Evolutionary conservation across 2,113 vertebrate genomes (phyloP), one percentile per base, ranked within the genome.

Genomic region (Manacus vitellinus): DNA sequence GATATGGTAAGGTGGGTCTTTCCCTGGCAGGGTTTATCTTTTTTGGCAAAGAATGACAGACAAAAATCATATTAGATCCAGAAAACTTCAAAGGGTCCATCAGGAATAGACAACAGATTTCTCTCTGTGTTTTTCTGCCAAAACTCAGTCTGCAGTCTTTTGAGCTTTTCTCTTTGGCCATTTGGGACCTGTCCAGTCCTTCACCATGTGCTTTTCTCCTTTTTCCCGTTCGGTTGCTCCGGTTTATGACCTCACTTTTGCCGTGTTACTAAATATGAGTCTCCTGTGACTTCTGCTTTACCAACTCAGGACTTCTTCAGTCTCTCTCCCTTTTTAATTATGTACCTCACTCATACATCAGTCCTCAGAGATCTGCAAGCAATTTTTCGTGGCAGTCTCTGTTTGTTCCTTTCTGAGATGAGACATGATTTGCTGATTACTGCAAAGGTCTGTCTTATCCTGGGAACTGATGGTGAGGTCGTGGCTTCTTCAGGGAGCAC

Each of bases 81-180:
- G 96, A 97, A 96, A 92, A 96, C 95, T 95, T 96, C 96, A 97
- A 97, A 97, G 91, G 47, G 33, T 75, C 91, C 83, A 87, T 94
- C 18, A 86, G 19, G 93, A 96, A 96, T 84, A 94, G 85, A 91
- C 96, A 94, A 86, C 96, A 97, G 95, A 96, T 83, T 79, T 94
- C 91, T 92, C 71, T 93, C 55, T 96, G 66, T 95, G 90, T 91
- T 94, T 96, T 94, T 92, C 54, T 96, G 95, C 96, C 96, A 96
- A 91, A 95, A 89, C 16, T 43, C 75, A 59, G 61, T 73, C 85
- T 95, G 44, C 76, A 92, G 54, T 82, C 88, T 94, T 94, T 76
- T 90, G 67, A 96, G 85, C 47, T 93, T 95, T 94, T 86, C 92
- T 95, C 41, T 77, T 82, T 94, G 94, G 76, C 83, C 94, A 39